Percentiles rank a stretch among this genome's conserved stretches.
Conservation (phyloP, 2,113 vertebrate genomes). For the Chaenogobius annularis region DNA sequence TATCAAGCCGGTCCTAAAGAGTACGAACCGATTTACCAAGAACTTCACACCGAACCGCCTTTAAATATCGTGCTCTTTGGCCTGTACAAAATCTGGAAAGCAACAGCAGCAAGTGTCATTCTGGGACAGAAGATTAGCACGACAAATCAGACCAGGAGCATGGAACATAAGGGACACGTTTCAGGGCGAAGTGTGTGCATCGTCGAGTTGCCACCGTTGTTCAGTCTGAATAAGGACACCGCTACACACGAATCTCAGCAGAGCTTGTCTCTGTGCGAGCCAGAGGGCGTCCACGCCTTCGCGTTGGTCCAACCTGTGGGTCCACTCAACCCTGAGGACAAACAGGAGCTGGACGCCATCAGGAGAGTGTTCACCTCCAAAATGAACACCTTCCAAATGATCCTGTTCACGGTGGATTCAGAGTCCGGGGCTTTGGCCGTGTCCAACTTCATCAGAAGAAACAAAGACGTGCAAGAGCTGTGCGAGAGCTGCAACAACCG, state of each 20-base stretch:
- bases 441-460: background rate
- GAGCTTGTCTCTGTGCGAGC: constrained; percentile 36
- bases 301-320: constrained; percentile 12
- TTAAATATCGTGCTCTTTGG: constrained; percentile 54
- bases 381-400: constrained; percentile 29
- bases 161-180: constrained; percentile 14
- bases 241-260: background rate
- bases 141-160: constrained; percentile 20
- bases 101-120: constrained; percentile 24
- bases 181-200: constrained; percentile 26
- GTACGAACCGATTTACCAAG: background rate
- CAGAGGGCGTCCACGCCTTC: constrained; percentile 39
- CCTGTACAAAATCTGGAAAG: constrained; percentile 34
- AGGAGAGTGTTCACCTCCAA: constrained; percentile 5
- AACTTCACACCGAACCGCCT: background rate
- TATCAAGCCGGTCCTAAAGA: background rate
- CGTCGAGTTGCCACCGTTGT: constrained; percentile 37
- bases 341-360: constrained; percentile 7
- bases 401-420: constrained; percentile 31
- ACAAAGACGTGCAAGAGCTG: constrained; percentile 10
- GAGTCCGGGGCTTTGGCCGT: constrained; percentile 8
- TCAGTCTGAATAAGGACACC: background rate
- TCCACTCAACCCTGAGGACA: constrained; percentile 7
- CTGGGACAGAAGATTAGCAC: constrained; percentile 15
- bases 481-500: constrained; percentile 12